Evolutionary conservation across 2,113 vertebrate genomes (phyloP).

Genomic region (Procavia capensis): DNA sequence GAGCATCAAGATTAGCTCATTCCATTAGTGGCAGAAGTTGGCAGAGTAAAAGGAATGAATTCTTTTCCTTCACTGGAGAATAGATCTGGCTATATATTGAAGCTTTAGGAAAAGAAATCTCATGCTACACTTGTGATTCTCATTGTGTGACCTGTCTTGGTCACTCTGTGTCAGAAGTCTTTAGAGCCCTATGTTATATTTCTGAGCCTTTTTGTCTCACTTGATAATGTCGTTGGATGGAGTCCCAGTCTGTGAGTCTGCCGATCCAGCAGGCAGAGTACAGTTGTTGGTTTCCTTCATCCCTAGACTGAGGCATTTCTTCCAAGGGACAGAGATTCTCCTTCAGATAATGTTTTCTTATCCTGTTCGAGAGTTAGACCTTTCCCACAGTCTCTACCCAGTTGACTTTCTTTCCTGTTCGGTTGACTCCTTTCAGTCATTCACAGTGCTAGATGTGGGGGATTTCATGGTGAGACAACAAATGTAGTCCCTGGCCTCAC

Average conservation of each 20-base stretch:
- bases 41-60: background rate
- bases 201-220: background rate
- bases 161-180: background rate
- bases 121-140: background rate
- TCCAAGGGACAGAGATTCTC: background rate
- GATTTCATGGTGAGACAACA: background rate
- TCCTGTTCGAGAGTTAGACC: background rate
- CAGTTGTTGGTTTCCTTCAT: background rate
- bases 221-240: background rate
- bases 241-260: background rate
- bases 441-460: background rate
- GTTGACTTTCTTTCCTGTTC: background rate
- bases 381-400: background rate
- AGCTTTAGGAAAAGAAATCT: slow-evolving; percentile 13
- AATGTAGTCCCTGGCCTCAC: fast-evolving
- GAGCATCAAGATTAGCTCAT: background rate
- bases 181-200: background rate
- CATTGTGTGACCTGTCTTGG: background rate
- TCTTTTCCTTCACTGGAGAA: slow-evolving; percentile 21
- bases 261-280: background rate
- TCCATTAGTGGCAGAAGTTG: background rate
- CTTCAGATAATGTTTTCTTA: background rate
- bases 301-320: background rate
- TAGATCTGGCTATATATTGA: background rate
- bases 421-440: background rate